Evolutionary conservation across 2,888 invertebrate species (phyloP).

Genomic region (Caenorhabditis japonica): DNA sequence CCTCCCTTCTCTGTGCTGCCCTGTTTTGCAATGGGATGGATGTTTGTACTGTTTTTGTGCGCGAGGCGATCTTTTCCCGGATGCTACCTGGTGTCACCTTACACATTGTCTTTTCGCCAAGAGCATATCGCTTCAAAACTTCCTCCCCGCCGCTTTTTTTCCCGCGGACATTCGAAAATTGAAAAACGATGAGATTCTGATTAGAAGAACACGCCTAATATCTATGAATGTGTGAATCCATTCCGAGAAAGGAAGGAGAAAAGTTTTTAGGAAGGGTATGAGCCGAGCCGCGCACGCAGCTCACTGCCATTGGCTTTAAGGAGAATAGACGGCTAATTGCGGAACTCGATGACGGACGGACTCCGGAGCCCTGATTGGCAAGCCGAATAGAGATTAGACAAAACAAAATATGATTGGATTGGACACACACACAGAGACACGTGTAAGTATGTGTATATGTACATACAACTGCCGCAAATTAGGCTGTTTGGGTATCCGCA

Average conservation of each 20-base stretch:
- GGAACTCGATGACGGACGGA: constrained; percentile 47
- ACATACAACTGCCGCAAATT: constrained; percentile 11
- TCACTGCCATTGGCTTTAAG: no score
- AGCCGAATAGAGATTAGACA: constrained; percentile 29
- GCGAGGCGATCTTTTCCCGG: constrained; percentile 7
- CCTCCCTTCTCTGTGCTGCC: constrained; percentile 1
- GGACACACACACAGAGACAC: constrained; percentile 14
- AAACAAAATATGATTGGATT: constrained; percentile 53
- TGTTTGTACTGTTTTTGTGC: constrained; percentile 53
- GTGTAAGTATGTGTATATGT: constrained; percentile 4
- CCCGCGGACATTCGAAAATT: no score
- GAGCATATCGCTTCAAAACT: not conserved
- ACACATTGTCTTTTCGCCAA: constrained; percentile 29
- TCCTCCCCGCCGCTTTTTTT: no score
- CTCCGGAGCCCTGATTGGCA: constrained; percentile 17
- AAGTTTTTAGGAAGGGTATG: no score
- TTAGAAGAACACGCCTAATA: no score
- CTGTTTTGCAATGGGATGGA: no score
- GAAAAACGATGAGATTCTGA: no score
- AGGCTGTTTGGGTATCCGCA: constrained; percentile 11
- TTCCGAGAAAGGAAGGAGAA: no score
- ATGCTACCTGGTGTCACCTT: constrained; percentile 40
- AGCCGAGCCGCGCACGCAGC: no score
- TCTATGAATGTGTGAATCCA: no score
- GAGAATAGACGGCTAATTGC: constrained; percentile 56